These are phyloP conservation scores for Acleris sparsana DNA, from an alignment of 2,888 invertebrate species.

Conservation along the genomic window DNA sequence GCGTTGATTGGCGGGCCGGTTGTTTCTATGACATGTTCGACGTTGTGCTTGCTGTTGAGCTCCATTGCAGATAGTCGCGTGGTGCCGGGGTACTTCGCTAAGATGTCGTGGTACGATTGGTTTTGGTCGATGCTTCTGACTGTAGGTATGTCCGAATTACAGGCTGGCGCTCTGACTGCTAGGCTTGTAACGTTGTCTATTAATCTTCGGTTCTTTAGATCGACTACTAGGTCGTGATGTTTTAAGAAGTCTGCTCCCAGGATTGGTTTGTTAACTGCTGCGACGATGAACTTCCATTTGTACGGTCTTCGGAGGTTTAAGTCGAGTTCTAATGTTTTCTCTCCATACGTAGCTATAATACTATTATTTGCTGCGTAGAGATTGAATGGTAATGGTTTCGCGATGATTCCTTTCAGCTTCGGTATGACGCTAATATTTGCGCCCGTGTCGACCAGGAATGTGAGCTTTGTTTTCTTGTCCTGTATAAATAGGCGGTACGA, in stretches of 20 bases:
- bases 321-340: constrained; percentile 1
- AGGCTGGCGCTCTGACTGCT: not conserved
- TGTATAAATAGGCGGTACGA: constrained; percentile 37
- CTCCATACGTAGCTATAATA: not conserved
- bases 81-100: too few relatives aligned
- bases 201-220: not conserved
- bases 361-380: constrained; percentile 31
- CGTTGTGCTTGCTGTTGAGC: too few relatives aligned
- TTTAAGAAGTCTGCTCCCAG: not conserved
- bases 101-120: too few relatives aligned
- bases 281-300: not conserved
- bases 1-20: constrained; percentile 1
- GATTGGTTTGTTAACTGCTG: not conserved
- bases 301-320: not conserved
- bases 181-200: not conserved
- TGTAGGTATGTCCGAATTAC: not conserved
- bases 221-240: not conserved
- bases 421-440: too few relatives aligned
- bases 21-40: not conserved
- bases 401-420: too few relatives aligned
- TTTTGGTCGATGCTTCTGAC: not conserved
- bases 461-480: constrained; percentile 24
- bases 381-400: too few relatives aligned
- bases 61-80: too few relatives aligned
- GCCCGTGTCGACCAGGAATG: too few relatives aligned